Evolutionary conservation across 1,140 invertebrate species (phyloP), one percentile per base, ranked within the genome.

Genomic region (Bacillus rossius): DNA sequence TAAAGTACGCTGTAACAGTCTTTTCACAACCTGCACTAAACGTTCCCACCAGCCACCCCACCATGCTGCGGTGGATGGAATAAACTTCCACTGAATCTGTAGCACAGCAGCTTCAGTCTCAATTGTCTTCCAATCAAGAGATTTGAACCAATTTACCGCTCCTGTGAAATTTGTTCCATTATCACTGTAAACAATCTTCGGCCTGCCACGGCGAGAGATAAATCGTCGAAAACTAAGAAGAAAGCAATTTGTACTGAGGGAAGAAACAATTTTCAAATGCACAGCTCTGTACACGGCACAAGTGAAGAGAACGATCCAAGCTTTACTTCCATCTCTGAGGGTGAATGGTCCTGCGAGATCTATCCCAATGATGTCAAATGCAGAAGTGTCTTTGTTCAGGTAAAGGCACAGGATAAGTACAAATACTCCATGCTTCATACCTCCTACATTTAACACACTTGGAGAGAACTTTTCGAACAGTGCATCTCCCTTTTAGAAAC

Each of bases 21-120:
- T 16, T 59, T 71, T 71, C 8, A 68, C 29, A 0, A 65, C n/a
- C 37, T 69, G 57, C 13, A 74, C 63, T 2, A 74, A 26, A 13
- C 75, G 49, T 53, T 75, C 70, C 69, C 70, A 73, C 60, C 60
- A 71, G 47, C 69, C 70, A 42, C 69, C 69, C 71, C 71, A 73
- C 71, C 71, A 74, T 2, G 73, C 47, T 13, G 73, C 67, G 7
- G 64, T 58, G 10, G 75, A 70, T 1, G 73, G 72, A 62, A 72
- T 75, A 61, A 77, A 75, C 16, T 66, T 63, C 70, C 72, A 75
- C 10, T 65, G 42, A 23, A 75, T 76, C 41, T 62, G 41, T 54
- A 60, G 29, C 1, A 49, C 61, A 3, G 58, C 16, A 41, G 57
- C 65, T 16, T 63, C 57, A 42, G 57, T 61, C 7, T 19, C 17